These are phyloP conservation scores for Nyctibius grandis DNA, from an alignment of 2,797 vertebrate species.

Conservation along the genomic window DNA sequence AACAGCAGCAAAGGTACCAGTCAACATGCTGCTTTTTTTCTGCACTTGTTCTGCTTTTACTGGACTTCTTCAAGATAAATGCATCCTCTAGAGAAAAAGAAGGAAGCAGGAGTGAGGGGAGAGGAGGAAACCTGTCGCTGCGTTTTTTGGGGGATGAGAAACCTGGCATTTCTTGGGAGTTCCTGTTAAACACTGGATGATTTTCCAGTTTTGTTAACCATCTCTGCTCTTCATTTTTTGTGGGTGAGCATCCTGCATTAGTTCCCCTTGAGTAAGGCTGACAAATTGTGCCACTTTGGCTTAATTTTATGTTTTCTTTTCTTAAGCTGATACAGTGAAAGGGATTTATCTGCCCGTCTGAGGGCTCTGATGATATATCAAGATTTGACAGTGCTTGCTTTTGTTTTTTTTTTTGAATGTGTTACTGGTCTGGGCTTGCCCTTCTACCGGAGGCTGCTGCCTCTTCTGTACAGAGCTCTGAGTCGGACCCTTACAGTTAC, in stretches of 20 bases:
- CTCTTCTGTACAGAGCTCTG: background rate
- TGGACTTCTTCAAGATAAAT: slow-evolving; percentile 1
- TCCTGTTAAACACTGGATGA: background rate
- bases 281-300: background rate
- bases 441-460: rapidly evolving
- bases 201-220: background rate
- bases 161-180: background rate
- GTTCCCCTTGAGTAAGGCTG: background rate
- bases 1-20: background rate
- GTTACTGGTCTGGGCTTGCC: background rate
- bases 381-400: background rate
- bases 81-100: background rate
- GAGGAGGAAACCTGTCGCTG: background rate
- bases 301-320: background rate
- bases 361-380: background rate
- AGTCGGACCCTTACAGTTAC: background rate
- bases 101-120: background rate
- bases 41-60: background rate
- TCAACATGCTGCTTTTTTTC: background rate
- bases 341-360: background rate
- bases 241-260: background rate
- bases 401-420: background rate
- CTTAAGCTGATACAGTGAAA: background rate
- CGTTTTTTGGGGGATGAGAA: background rate
- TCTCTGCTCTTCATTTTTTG: background rate